These are phyloP conservation scores for Epinotia brunnichana DNA, from an alignment of 2,888 invertebrate genomes.

Conservation along the genomic window DNA sequence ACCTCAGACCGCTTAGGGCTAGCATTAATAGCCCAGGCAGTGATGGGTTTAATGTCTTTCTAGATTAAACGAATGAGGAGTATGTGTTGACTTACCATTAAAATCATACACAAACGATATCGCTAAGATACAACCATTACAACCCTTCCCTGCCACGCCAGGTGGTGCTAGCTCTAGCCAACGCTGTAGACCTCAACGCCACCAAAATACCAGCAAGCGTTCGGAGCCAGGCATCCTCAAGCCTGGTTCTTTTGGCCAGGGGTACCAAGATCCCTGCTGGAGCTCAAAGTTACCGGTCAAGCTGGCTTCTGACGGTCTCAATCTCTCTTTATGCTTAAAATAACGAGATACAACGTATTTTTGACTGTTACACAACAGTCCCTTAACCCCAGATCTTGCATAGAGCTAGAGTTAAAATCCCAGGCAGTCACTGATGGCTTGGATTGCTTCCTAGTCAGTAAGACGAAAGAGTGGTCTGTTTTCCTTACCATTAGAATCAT, in stretches of 20 bases:
- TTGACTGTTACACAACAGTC: too few species aligned
- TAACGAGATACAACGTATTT: too few species aligned
- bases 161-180: slow-evolving; percentile 70
- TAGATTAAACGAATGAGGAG: too few species aligned
- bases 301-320: too few species aligned
- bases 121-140: slow-evolving; percentile 69
- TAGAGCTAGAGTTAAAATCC: too few species aligned
- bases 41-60: neutral
- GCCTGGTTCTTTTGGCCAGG: slow-evolving; percentile 57
- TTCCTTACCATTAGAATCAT: slow-evolving; percentile 71
- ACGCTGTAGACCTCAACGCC: slow-evolving; percentile 50
- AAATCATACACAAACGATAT: slow-evolving; percentile 78
- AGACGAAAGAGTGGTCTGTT: too few species aligned
- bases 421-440: too few species aligned
- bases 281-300: too few species aligned
- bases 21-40: neutral
- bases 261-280: too few species aligned
- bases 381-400: too few species aligned
- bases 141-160: slow-evolving; percentile 69
- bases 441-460: too few species aligned
- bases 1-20: slow-evolving; percentile 66
- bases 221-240: slow-evolving; percentile 73
- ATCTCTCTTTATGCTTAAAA: too few species aligned
- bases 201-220: neutral
- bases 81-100: slow-evolving; percentile 60